A percentile compares a stretch with the other conserved stretches of the same genome.
These are phyloP conservation scores for Pollenia amentaria DNA, from an alignment of 2,888 invertebrate species.

Conservation along the genomic window DNA sequence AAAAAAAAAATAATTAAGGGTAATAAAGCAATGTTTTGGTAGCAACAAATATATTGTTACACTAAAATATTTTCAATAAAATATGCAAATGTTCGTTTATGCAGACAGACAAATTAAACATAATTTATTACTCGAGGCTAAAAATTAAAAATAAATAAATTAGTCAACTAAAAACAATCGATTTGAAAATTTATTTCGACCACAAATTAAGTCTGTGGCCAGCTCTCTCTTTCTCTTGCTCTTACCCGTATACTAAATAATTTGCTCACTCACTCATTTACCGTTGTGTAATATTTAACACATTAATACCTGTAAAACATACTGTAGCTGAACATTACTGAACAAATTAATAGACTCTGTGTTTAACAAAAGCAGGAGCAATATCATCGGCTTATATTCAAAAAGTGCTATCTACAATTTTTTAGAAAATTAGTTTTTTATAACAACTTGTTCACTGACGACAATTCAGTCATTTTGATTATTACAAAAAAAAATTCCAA, in stretches of 20 bases:
- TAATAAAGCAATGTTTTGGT: background rate
- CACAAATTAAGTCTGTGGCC: background rate
- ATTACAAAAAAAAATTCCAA: no score
- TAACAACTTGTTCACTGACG: no score
- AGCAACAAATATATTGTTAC: background rate
- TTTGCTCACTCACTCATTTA: background rate
- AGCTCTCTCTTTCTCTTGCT: no score
- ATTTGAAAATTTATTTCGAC: constrained; percentile 42
- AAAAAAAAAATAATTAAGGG: constrained; percentile 14
- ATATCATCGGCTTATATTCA: no score
- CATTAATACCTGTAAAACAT: constrained; percentile 29
- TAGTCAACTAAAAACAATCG: constrained; percentile 45
- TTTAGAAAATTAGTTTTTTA: no score
- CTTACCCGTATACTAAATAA: background rate
- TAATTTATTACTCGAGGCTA: constrained; percentile 45
- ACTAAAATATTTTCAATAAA: background rate
- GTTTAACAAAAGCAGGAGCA: background rate
- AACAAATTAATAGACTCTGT: constrained; percentile 8
- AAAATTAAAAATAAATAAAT: constrained; percentile 52
- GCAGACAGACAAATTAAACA: constrained; percentile 34
- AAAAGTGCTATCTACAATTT: no score
- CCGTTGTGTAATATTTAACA: constrained; percentile 36
- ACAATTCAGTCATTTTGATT: no score
- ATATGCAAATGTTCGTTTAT: background rate
- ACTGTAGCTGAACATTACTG: constrained; percentile 21